These are phyloP conservation scores for Volucella bombylans DNA, from an alignment of 2,888 invertebrate genomes.

Conservation along the genomic window DNA sequence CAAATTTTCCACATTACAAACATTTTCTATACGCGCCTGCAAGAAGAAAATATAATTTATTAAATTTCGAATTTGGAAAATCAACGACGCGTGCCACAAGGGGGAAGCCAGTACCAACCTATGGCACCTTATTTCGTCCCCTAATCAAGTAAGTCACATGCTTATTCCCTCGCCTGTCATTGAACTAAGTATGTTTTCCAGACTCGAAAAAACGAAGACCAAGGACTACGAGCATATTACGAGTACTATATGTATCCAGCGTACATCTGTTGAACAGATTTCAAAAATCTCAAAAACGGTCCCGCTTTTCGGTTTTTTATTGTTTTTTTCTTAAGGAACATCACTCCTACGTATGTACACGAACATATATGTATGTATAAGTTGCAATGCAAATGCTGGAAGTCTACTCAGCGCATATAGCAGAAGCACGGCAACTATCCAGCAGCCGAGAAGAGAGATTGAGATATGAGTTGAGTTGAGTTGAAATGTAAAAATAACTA, in stretches of 20 bases:
- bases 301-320: slow-evolving; percentile 50
- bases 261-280: slow-evolving; percentile 73
- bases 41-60: slow-evolving; percentile 50
- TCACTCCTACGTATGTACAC: too few species aligned
- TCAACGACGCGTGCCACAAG: slow-evolving; percentile 70
- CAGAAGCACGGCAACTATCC: slow-evolving; percentile 32
- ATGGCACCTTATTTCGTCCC: slow-evolving; percentile 56
- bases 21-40: neutral
- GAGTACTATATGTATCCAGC: slow-evolving; percentile 22
- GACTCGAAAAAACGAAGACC: slow-evolving; percentile 38
- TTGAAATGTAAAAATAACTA: slow-evolving; percentile 61
- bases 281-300: slow-evolving; percentile 52
- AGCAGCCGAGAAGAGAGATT: slow-evolving; percentile 18
- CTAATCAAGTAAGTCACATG: slow-evolving; percentile 17
- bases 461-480: slow-evolving; percentile 17
- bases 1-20: slow-evolving; percentile 54
- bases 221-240: slow-evolving; percentile 24
- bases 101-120: slow-evolving; percentile 57
- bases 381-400: slow-evolving; percentile 31
- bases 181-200: slow-evolving; percentile 20
- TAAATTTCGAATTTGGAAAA: slow-evolving; percentile 62
- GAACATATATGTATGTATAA: too few species aligned
- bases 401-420: slow-evolving; percentile 55
- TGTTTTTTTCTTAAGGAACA: slow-evolving; percentile 36
- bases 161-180: slow-evolving; percentile 30